A percentile compares a stretch with the other conserved stretches of the same genome.
Evolutionary conservation across 2,888 invertebrate genomes (phyloP).

Genomic region (Rapana venosa): DNA sequence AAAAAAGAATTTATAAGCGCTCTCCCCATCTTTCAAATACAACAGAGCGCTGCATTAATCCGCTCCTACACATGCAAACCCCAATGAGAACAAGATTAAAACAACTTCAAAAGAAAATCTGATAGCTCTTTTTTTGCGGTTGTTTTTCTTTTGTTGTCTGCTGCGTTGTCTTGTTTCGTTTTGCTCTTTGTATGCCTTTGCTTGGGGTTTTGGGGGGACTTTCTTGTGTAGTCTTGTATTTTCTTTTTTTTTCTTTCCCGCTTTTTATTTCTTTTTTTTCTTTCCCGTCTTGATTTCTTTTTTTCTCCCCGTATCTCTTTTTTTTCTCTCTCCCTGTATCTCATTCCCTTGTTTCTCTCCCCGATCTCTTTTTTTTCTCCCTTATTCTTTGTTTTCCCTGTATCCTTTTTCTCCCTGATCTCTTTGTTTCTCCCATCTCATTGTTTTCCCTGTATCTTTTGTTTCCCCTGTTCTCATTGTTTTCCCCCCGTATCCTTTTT

Average conservation of each 20-base stretch:
- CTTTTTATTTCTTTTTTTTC: not conserved
- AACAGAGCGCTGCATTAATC: too few relatives aligned
- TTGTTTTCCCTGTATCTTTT: too few relatives aligned
- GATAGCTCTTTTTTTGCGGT: too few relatives aligned
- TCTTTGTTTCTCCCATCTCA: too few relatives aligned
- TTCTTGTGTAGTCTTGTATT: not conserved
- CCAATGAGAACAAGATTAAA: too few relatives aligned
- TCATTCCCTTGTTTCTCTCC: not conserved
- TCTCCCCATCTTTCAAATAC: too few relatives aligned
- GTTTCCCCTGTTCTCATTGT: too few relatives aligned
- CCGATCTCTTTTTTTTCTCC: not conserved
- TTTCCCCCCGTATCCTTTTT: too few relatives aligned
- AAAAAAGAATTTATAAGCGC: too few relatives aligned
- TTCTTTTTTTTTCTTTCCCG: not conserved
- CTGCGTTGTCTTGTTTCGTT: not conserved
- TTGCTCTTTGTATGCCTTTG: not conserved
- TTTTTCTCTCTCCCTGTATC: not conserved
- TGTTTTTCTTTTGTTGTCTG: not conserved
- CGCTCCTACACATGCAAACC: too few relatives aligned
- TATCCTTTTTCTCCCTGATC: too few relatives aligned
- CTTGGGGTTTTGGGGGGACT: not conserved
- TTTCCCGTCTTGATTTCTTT: not conserved
- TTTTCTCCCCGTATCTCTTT: not conserved
- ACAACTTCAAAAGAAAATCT: too few relatives aligned
- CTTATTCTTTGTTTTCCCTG: not conserved